These are phyloP conservation scores for Phyllotreta striolata DNA, from an alignment of 2,888 invertebrate species.

Conservation along the genomic window DNA sequence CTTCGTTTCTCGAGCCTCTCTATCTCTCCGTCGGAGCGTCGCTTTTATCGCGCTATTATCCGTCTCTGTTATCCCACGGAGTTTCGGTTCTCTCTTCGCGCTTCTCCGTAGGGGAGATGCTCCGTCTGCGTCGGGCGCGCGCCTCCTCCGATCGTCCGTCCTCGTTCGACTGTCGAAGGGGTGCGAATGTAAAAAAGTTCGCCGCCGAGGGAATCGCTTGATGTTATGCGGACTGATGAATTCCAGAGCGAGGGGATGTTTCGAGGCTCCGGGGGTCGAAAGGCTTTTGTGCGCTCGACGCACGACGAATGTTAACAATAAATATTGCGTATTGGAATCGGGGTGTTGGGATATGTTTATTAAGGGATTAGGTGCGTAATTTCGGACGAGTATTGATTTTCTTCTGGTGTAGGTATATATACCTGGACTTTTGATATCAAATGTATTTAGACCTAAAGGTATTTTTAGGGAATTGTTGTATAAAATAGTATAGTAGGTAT, in stretches of 20 bases:
- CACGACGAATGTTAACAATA: conserved; percentile 26
- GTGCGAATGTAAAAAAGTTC: conserved; percentile 49
- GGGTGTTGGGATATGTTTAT: too few species aligned
- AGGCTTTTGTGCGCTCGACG: conserved; percentile 19
- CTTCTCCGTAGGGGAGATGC: conserved; percentile 29
- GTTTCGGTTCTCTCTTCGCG: conserved; percentile 32
- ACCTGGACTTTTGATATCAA: too few species aligned
- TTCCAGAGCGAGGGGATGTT: conserved; percentile 41
- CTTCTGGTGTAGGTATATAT: too few species aligned
- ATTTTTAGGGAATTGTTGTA: too few species aligned
- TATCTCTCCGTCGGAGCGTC: conserved; percentile 32
- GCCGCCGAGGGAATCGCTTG: conserved; percentile 46
- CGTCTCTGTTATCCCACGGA: too few species aligned
- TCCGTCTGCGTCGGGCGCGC: conserved; percentile 35
- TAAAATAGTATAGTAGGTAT: too few species aligned
- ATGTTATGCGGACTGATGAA: conserved; percentile 44
- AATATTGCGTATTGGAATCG: conserved; percentile 3
- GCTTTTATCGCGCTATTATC: background rate
- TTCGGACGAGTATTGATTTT: too few species aligned
- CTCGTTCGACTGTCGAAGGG: conserved; percentile 44
- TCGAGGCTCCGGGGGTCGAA: background rate
- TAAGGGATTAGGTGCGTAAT: too few species aligned
- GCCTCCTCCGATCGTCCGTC: conserved; percentile 23
- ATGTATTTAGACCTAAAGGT: too few species aligned
- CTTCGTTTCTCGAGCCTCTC: conserved; percentile 44